Evolutionary conservation across 2,888 invertebrate species (phyloP).

Genomic region (Parnassius glacialis): DNA sequence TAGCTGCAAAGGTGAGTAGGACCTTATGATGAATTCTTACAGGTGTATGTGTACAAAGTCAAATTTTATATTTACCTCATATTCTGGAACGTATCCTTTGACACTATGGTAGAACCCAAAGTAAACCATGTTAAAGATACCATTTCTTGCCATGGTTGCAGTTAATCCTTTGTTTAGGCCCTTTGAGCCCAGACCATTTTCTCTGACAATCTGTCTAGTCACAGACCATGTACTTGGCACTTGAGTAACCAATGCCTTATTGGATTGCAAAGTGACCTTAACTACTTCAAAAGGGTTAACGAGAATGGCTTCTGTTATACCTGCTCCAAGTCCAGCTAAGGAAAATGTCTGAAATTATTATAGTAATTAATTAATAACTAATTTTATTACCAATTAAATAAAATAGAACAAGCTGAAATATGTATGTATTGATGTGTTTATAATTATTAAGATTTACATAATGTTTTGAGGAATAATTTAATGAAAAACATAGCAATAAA

Average conservation of each 20-base stretch:
- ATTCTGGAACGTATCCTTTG: constrained; percentile 86
- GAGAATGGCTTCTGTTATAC: constrained; percentile 94
- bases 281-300: constrained; percentile 98
- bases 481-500: not conserved
- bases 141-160: constrained; percentile 94
- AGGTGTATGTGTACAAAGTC: not conserved
- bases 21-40: no score
- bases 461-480: not conserved
- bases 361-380: not conserved
- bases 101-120: constrained; percentile 97
- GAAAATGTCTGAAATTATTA: constrained; percentile 88
- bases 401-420: no score
- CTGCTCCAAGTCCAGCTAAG: constrained; percentile 92
- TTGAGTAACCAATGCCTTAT: constrained; percentile 83
- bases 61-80: constrained; percentile 67
- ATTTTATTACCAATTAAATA: not conserved
- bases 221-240: constrained; percentile 89
- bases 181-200: constrained; percentile 87
- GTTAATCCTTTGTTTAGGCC: constrained; percentile 94
- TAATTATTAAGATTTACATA: not conserved
- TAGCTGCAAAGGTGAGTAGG: no score
- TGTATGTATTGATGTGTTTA: not conserved
- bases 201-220: constrained; percentile 88
- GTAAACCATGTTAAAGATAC: constrained; percentile 95
- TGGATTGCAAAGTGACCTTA: constrained; percentile 93